Evolutionary conservation across 2,797 vertebrate species (phyloP).

Genomic region (Sebastes matsubarae): DNA sequence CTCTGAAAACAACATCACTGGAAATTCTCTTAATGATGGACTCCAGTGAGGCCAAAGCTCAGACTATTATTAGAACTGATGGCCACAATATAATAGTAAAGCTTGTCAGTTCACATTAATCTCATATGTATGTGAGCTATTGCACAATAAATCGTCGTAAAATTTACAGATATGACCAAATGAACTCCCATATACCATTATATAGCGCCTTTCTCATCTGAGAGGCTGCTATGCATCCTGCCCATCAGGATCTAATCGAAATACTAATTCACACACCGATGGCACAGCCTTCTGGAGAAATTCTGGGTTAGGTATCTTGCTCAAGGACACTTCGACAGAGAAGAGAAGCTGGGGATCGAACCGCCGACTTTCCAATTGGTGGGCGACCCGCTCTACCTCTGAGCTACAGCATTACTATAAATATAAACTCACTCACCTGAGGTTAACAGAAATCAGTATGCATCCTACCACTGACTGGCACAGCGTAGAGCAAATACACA

Average conservation of each 20-base stretch:
- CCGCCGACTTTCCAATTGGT: background rate
- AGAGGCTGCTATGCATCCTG: too few species aligned
- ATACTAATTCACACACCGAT: background rate
- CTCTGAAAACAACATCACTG: background rate
- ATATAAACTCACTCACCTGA: background rate
- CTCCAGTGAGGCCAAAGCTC: background rate
- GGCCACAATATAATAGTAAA: background rate
- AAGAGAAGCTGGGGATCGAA: background rate
- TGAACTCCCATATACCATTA: background rate
- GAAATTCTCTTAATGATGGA: slow-evolving; percentile 6
- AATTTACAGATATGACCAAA: background rate
- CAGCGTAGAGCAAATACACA: slow-evolving; percentile 28
- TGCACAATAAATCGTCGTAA: background rate
- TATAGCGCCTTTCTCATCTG: background rate
- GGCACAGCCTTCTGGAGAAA: background rate
- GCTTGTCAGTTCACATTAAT: background rate
- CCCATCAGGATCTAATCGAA: too few species aligned
- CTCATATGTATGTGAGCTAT: background rate
- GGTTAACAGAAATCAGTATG: slow-evolving; percentile 32
- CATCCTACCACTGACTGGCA: slow-evolving; percentile 18
- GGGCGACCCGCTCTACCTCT: background rate
- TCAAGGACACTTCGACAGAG: background rate
- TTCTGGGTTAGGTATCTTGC: background rate
- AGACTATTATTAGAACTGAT: background rate
- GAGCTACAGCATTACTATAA: background rate